phyloP scores from a whole-genome alignment of 2,113 vertebrate species.

The Microcebus jonahi region DNA sequence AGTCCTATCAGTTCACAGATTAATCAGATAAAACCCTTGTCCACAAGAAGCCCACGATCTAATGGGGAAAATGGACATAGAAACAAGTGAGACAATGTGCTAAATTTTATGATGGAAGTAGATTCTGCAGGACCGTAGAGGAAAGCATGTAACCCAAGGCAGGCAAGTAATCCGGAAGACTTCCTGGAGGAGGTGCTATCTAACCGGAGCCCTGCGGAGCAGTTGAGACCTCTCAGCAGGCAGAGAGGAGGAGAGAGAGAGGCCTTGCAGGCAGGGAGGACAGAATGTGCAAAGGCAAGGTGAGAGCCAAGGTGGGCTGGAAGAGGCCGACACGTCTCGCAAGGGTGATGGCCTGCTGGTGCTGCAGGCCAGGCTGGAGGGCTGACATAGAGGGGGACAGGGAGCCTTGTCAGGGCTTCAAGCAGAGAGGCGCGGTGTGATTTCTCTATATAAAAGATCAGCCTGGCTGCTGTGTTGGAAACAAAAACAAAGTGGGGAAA shows the following conservation, averaged over 20 bases:
- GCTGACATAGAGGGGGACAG: too few species aligned
- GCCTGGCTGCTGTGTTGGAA: neutral
- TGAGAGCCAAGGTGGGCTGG: neutral
- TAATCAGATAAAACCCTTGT: neutral
- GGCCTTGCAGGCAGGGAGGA: neutral
- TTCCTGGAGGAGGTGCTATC: neutral
- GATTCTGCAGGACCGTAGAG: fast-evolving
- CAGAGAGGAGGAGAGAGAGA: neutral
- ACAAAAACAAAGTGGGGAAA: neutral
- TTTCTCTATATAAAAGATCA: neutral
- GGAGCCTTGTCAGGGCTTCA: too few species aligned
- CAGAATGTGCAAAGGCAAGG: neutral
- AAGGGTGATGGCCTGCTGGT: neutral
- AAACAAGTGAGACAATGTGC: too few species aligned
- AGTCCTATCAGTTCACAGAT: neutral
- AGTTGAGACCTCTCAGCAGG: neutral
- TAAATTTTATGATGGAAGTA: neutral
- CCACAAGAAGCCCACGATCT: neutral
- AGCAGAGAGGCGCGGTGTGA: neutral
- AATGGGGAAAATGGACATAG: neutral
- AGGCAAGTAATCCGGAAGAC: neutral
- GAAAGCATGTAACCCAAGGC: neutral
- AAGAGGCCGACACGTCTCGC: fast-evolving
- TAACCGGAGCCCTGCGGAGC: neutral
- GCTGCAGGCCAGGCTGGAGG: neutral